Evolutionary conservation across 1,140 invertebrate species (phyloP).

Genomic region (Pectinophora gossypiella): DNA sequence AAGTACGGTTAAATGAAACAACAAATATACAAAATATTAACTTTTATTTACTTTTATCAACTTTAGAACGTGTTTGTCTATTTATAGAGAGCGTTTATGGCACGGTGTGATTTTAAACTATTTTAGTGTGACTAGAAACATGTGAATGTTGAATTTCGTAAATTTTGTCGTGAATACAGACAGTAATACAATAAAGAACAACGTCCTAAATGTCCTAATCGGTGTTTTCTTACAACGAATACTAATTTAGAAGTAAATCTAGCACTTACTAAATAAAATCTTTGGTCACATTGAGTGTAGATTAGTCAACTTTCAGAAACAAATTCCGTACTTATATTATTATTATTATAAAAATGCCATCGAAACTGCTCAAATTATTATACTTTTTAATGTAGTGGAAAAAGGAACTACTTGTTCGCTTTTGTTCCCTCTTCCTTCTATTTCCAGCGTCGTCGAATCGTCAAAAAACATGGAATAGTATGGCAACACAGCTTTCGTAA

Average conservation of each 20-base stretch:
- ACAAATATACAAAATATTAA: conserved; percentile 43
- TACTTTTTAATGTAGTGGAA: too few relatives aligned
- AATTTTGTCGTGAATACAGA: conserved; percentile 11
- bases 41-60: conserved; percentile 37
- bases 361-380: too few relatives aligned
- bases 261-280: conserved; percentile 38
- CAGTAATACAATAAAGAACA: neutral
- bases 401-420: too few relatives aligned
- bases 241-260: conserved; percentile 35
- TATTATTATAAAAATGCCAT: too few relatives aligned
- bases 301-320: conserved; percentile 5
- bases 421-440: too few relatives aligned
- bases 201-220: conserved; percentile 7
- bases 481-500: conserved; percentile 42
- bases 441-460: too few relatives aligned
- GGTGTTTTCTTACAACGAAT: conserved; percentile 26
- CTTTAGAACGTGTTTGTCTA: conserved; percentile 27
- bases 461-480: conserved; percentile 27
- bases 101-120: conserved; percentile 27
- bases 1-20: conserved; percentile 36
- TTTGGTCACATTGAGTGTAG: conserved; percentile 63
- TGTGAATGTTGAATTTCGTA: conserved; percentile 31
- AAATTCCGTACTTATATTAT: too few relatives aligned
- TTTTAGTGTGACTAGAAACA: conserved; percentile 46
- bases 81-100: conserved; percentile 42